A percentile compares a stretch with the other conserved stretches of the same genome.
phyloP scores from a whole-genome alignment of 2,797 vertebrate genomes.

The Crocidura indochinensis region DNA sequence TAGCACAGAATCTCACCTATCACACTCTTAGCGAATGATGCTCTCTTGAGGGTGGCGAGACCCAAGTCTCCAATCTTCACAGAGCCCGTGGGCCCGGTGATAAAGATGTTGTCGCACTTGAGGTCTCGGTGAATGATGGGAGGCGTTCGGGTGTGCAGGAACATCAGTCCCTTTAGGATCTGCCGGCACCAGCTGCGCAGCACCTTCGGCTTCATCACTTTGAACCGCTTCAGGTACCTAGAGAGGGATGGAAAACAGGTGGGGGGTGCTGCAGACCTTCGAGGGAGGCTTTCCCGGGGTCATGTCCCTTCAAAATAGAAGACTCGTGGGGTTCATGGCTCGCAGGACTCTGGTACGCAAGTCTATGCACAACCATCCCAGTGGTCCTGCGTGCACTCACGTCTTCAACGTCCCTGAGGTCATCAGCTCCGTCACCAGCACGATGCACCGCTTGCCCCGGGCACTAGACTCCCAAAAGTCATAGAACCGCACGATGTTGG shows the following conservation, averaged over 20 bases:
- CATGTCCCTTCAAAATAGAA: background rate
- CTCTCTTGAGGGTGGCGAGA: slow-evolving; percentile 97
- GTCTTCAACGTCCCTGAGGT: slow-evolving; percentile 99
- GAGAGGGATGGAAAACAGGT: background rate
- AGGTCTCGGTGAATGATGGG: slow-evolving; percentile 99
- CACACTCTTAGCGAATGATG: slow-evolving; percentile 99
- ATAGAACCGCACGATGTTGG: slow-evolving; percentile 99
- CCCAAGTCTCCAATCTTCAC: slow-evolving; percentile 99
- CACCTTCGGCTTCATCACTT: slow-evolving; percentile 99
- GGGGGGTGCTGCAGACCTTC: background rate
- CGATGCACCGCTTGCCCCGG: slow-evolving; percentile 98
- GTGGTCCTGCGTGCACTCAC: slow-evolving; percentile 89
- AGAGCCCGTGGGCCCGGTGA: slow-evolving; percentile 98
- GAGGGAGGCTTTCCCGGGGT: background rate
- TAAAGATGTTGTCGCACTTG: slow-evolving; percentile 99
- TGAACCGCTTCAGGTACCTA: slow-evolving; percentile 98
- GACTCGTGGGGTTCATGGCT: too few relatives aligned
- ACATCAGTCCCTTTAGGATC: slow-evolving; percentile 98
- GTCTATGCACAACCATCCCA: too few relatives aligned
- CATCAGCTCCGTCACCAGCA: slow-evolving; percentile 99
- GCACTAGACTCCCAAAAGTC: slow-evolving; percentile 98
- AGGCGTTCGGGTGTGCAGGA: slow-evolving; percentile 97
- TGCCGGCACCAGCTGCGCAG: slow-evolving; percentile 98
- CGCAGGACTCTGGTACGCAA: background rate
- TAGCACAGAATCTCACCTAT: slow-evolving; percentile 92